A percentile compares a stretch with the other conserved stretches of the same genome.
Evolutionary conservation across 2,797 vertebrate species (phyloP).

Genomic region (Onychomys torridus): DNA sequence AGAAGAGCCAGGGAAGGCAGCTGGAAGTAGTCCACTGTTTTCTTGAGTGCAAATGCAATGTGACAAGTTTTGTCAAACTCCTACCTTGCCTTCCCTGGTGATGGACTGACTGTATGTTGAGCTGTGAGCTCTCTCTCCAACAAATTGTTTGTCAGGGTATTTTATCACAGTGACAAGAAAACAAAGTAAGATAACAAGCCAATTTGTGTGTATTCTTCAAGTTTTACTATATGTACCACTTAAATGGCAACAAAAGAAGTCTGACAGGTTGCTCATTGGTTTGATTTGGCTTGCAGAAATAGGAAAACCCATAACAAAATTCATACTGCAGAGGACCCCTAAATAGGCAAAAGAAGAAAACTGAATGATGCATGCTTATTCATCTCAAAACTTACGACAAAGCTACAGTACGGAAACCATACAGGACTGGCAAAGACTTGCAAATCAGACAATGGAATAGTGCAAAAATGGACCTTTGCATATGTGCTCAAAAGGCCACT

Average conservation of each 20-base stretch:
- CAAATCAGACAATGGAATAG: not conserved
- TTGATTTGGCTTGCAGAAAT: not conserved
- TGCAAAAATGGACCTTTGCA: not conserved
- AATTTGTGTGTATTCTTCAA: not conserved
- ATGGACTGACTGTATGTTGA: not conserved
- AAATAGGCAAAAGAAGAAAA: not conserved
- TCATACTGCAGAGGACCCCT: not conserved
- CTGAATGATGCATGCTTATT: not conserved
- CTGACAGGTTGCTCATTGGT: not conserved
- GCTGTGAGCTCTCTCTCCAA: not conserved
- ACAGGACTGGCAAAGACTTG: not conserved
- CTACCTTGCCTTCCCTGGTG: not conserved
- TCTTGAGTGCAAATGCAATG: not conserved
- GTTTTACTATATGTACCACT: not conserved
- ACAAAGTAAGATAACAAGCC: not conserved
- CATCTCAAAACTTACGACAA: conserved; percentile 26
- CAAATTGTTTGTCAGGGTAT: not conserved
- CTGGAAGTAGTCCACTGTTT: not conserved
- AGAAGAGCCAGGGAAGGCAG: not conserved
- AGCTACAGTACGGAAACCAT: not conserved
- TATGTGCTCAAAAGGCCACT: not conserved
- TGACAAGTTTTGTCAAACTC: not conserved
- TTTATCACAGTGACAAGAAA: not conserved
- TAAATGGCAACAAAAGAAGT: not conserved
- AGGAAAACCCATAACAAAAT: not conserved